Base-by-base conservation (phyloP, 2,797 vertebrate species). In the Galago senegalensis region DNA sequence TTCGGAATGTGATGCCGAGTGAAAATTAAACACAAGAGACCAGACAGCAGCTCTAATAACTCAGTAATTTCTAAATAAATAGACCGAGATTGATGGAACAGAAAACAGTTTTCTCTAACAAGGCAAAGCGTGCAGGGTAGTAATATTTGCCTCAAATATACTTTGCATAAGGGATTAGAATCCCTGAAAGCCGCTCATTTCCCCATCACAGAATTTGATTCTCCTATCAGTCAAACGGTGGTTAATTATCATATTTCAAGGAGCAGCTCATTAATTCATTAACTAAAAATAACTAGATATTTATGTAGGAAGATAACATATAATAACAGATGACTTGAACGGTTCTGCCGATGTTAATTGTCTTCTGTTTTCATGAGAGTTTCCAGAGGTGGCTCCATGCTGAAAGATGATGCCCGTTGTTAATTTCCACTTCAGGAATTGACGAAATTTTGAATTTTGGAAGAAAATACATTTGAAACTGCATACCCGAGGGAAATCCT, bases 51-150 rank as follows among this genome's bases (percentile, higher is more conserved):
- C 96, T 98, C 95, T 98, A 98, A 98, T 98, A 98, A 97, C 95
- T 97, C 96, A 96, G 95, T 98, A 98, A 98, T 98, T 98, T 98
- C 97, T 98, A 98, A 98, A 98, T 98, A 99, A 99, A 98, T 98
- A 98, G 98, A 96, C 96, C 95, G 98, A 98, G 98, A 98, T 98
- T 98, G 98, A 99, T 98, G 98, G 93, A 96, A 98, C 87, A 87
- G 97, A 89, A 97, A 97, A 93, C 88, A 97, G 95, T 97, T 98
- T 98, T 98, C 77, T 96, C 37, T 94, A 97, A 97, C 96, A 98
- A 97, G 93, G 87, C 63, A 92, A 80, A 83, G 86, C 95, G 18
- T 80, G 60, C 76, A 86, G 84, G 76, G 84, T 95, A 96, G 83
- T 93, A 96, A 97, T 95, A 96, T 91, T 98, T 98, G 76, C 87